Conservation (phyloP, 2,113 vertebrate genomes). For the Maylandia zebra region DNA sequence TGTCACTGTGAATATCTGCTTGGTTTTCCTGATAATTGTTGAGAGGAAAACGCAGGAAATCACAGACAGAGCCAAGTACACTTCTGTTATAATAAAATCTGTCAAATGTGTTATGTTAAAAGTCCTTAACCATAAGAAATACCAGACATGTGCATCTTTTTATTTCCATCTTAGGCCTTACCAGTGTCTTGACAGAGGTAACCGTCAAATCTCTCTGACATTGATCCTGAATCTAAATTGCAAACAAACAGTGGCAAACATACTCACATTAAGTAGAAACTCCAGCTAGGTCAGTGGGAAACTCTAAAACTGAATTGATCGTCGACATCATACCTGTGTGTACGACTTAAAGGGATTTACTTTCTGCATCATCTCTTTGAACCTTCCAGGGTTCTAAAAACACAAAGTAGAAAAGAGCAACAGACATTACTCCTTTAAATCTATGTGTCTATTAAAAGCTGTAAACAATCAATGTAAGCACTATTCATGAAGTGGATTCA, state of each 20-base stretch:
- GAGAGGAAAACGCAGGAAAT: neutral
- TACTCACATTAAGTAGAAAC: neutral
- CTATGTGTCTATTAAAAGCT: neutral
- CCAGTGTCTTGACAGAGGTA: neutral
- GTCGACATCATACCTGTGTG: neutral
- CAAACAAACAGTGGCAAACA: neutral
- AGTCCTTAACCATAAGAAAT: neutral
- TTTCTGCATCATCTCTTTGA: conserved; percentile 44
- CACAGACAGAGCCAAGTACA: neutral
- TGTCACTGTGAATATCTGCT: neutral
- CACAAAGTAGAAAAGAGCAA: neutral
- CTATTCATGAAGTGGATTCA: neutral
- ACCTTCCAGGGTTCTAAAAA: conserved; percentile 21
- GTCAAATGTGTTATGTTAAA: neutral
- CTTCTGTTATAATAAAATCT: neutral
- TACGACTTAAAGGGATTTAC: conserved; percentile 38
- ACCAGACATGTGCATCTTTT: neutral
- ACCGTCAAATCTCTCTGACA: neutral
- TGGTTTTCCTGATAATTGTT: neutral
- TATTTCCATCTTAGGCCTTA: neutral
- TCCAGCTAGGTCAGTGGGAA: neutral
- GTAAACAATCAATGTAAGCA: neutral
- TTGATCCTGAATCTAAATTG: neutral
- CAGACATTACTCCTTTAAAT: neutral
- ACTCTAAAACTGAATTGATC: neutral